A percentile compares a stretch with the other conserved stretches of the same genome.
Evolutionary conservation across 1,140 invertebrate genomes (phyloP).

Genomic region (Dryas iulia): DNA sequence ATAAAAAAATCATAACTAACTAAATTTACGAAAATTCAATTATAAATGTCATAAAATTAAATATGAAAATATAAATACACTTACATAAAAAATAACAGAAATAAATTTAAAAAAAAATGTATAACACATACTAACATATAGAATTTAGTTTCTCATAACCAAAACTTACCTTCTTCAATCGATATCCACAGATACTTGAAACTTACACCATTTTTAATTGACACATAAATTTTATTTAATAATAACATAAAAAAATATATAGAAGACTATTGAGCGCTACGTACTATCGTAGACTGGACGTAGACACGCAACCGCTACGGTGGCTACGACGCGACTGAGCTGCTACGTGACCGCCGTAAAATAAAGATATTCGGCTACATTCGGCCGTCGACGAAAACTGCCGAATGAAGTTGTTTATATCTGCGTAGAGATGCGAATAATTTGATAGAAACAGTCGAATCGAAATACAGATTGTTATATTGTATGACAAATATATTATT

Average conservation of each 20-base stretch:
- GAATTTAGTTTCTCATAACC: background rate
- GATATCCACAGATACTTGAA: conserved; percentile 5
- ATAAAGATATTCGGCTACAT: conserved; percentile 55
- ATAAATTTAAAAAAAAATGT: background rate
- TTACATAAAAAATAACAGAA: too few species aligned
- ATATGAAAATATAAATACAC: too few species aligned
- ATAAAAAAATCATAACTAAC: too few species aligned
- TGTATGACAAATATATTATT: background rate
- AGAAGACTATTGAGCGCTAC: background rate
- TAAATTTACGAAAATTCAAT: too few species aligned
- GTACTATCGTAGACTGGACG: conserved; percentile 20
- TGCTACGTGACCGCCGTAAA: conserved; percentile 63
- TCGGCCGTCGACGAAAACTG: conserved; percentile 56
- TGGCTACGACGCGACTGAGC: conserved; percentile 63
- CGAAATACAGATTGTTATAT: conserved; percentile 5
- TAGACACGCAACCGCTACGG: conserved; percentile 50
- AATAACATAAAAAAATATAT: background rate
- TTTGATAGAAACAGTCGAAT: conserved; percentile 29
- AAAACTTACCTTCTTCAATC: conserved; percentile 7
- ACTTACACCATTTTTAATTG: background rate
- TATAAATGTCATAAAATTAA: too few species aligned
- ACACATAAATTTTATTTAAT: background rate
- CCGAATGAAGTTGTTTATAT: conserved; percentile 64
- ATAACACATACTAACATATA: background rate
- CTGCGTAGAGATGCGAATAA: conserved; percentile 35